These are phyloP conservation scores for Thomomys bottae DNA, from an alignment of 2,113 vertebrate species.

Conservation along the genomic window DNA sequence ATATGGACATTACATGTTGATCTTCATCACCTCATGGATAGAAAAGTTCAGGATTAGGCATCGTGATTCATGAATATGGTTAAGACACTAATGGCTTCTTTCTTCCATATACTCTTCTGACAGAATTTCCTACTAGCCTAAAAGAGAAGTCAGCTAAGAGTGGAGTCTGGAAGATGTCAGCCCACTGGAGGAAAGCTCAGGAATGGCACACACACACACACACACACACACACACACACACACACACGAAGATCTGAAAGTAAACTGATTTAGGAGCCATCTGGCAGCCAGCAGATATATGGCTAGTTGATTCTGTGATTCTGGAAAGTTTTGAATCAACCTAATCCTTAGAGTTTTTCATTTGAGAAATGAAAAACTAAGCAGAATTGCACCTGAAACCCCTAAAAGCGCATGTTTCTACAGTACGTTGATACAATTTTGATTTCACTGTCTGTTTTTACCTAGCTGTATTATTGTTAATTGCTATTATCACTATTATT, in stretches of 20 bases:
- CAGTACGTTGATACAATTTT: neutral
- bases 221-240: too few species aligned
- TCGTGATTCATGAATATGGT: neutral
- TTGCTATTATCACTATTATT: too few species aligned
- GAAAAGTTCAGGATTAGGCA: neutral
- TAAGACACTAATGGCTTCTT: neutral
- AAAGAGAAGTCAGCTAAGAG: neutral
- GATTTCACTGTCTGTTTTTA: neutral
- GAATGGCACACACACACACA: neutral
- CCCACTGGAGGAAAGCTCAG: neutral
- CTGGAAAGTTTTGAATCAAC: neutral
- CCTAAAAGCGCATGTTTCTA: neutral
- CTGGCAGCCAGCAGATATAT: neutral
- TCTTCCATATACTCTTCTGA: neutral
- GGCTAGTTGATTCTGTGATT: neutral
- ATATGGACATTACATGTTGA: neutral
- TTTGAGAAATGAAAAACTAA: neutral
- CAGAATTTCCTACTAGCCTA: neutral
- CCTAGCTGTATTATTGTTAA: too few species aligned
- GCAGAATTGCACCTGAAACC: too few species aligned
- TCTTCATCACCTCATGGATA: neutral
- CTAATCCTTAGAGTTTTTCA: neutral
- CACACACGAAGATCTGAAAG: neutral
- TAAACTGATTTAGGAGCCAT: neutral
- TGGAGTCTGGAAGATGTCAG: neutral